phyloP scores from a whole-genome alignment of 2,888 invertebrate species.

The Meiosimyza platycephala region DNA sequence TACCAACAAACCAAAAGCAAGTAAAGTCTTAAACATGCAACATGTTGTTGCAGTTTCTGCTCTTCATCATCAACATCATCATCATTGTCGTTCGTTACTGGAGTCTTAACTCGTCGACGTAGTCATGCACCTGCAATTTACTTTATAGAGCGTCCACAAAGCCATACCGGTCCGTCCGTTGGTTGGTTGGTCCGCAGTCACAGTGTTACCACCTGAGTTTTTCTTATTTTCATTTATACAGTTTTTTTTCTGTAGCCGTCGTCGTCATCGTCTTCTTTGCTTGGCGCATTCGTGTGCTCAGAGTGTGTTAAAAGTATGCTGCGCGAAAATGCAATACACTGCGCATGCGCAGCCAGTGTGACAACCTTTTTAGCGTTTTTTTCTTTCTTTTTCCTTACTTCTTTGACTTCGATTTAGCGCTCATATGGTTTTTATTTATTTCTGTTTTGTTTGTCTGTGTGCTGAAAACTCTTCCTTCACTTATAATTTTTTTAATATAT shows the following conservation, averaged over 20 bases:
- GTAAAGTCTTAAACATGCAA: slow-evolving; percentile 33
- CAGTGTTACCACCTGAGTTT: slow-evolving; percentile 41
- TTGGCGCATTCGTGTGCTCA: slow-evolving; percentile 44
- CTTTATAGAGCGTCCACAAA: slow-evolving; percentile 60
- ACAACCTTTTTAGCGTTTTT: slow-evolving; percentile 49
- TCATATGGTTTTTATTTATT: slow-evolving; percentile 31
- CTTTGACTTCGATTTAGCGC: slow-evolving; percentile 24
- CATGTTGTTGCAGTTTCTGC: slow-evolving; percentile 24
- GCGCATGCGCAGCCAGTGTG: slow-evolving; percentile 53
- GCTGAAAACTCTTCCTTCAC: slow-evolving; percentile 24
- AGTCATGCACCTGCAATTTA: slow-evolving; percentile 67
- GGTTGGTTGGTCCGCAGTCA: slow-evolving; percentile 1
- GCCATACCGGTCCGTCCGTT: slow-evolving; percentile 28
- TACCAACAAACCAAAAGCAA: slow-evolving; percentile 31
- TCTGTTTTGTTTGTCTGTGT: slow-evolving; percentile 31
- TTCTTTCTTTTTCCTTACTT: slow-evolving; percentile 22
- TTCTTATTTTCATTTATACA: slow-evolving; percentile 21
- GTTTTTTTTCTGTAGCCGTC: slow-evolving; percentile 34
- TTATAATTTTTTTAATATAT: slow-evolving; percentile 1
- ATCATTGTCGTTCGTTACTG: background rate
- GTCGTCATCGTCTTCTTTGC: slow-evolving; percentile 22
- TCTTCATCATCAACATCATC: slow-evolving; percentile 15
- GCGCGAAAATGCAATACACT: slow-evolving; percentile 35
- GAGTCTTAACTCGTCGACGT: slow-evolving; percentile 40
- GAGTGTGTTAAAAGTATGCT: slow-evolving; percentile 51